Evolutionary conservation across 2,113 vertebrate genomes (phyloP).

Genomic region (Tauraco erythrolophus): DNA sequence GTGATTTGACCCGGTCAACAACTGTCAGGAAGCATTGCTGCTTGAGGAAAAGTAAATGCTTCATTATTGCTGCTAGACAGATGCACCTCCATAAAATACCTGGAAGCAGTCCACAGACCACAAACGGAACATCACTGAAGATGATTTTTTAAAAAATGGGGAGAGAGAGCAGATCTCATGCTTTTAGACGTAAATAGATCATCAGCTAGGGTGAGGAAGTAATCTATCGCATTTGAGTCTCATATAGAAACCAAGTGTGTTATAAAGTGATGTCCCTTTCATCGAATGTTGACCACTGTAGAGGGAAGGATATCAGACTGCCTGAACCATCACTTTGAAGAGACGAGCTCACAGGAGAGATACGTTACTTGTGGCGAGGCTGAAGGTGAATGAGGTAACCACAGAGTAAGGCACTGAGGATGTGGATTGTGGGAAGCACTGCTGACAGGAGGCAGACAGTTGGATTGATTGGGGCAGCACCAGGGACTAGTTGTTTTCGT

Average conservation of each 20-base stretch:
- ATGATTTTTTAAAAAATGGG: neutral
- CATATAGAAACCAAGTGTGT: neutral
- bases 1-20: conserved; percentile 38
- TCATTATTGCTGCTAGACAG: conserved; percentile 39
- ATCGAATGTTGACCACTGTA: neutral
- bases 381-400: conserved; percentile 36
- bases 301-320: conserved; percentile 6
- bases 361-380: neutral
- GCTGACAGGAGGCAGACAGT: neutral
- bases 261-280: neutral
- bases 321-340: neutral
- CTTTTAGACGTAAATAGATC: conserved; percentile 24
- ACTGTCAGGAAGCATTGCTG: neutral
- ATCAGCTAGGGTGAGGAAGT: neutral
- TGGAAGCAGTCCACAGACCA: conserved; percentile 51
- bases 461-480: conserved; percentile 5
- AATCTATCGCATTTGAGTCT: neutral
- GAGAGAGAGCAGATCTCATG: neutral
- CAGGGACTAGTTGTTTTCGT: neutral
- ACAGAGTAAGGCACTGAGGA: conserved; percentile 15
- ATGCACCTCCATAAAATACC: conserved; percentile 53
- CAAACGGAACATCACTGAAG: conserved; percentile 17
- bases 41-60: conserved; percentile 47
- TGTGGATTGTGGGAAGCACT: conserved; percentile 26
- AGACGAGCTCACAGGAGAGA: neutral